Conservation (phyloP, 2,113 vertebrate genomes). For the Theristicus caerulescens region DNA sequence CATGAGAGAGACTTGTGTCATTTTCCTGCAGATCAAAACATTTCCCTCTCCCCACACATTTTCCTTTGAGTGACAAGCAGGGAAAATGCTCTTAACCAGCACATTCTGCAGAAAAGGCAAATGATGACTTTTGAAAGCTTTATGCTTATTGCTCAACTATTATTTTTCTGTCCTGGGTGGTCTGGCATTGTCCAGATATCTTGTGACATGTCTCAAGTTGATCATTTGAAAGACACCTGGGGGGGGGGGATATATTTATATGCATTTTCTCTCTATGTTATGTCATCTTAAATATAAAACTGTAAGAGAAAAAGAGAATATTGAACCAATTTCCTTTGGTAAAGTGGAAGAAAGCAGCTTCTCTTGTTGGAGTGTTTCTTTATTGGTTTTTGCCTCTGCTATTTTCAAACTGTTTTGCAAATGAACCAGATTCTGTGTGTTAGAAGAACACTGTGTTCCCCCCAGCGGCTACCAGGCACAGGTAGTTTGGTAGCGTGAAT, state of each 20-base stretch:
- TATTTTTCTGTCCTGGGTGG: not conserved
- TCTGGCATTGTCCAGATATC: not conserved
- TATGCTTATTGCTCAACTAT: constrained; percentile 7
- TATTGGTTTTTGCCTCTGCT: not conserved
- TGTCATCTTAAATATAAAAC: not conserved
- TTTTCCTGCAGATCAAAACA: constrained; percentile 49
- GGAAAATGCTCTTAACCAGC: constrained; percentile 25
- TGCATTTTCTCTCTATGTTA: not conserved
- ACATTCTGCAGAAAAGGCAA: not conserved
- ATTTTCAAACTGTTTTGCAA: not conserved
- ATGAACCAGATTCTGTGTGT: not conserved
- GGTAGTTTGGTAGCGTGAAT: not conserved
- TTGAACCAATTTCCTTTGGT: not conserved
- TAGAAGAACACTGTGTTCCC: not conserved
- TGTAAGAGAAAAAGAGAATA: not conserved
- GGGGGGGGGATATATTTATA: not conserved
- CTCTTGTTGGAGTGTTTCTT: not conserved
- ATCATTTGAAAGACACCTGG: not conserved
- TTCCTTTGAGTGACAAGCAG: not conserved
- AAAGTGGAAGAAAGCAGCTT: not conserved
- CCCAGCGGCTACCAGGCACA: not conserved
- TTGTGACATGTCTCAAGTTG: not conserved
- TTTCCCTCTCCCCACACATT: not conserved
- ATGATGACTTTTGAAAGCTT: constrained; percentile 13
- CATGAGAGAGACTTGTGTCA: constrained; percentile 47